Evolutionary conservation across 2,797 vertebrate genomes (phyloP), one percentile per base, ranked within the genome.

Genomic region (Cynodonichthys magdalenae): DNA sequence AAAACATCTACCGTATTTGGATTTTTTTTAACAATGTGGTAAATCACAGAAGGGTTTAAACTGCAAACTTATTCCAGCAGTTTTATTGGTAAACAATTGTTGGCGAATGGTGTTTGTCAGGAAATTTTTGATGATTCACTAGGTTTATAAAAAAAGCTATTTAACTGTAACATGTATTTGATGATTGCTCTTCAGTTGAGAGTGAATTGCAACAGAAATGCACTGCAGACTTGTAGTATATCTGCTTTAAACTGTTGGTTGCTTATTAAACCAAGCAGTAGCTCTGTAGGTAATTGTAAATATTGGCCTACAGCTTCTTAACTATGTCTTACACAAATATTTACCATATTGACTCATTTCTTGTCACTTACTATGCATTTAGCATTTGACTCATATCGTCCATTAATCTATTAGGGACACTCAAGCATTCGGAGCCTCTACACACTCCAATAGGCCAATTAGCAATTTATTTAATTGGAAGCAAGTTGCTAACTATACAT

Each of bases 371-470:
- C 67, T 44, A 69, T 79, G 74, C 86, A 79, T 89, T 88, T 83
- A 84, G 83, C 69, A 67, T 84, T 82, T 89, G 77, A 90, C 82
- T 84, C 88, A 80, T 85, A 88, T 85, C 58, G 34, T 81, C 89
- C 87, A 90, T 90, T 89, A 89, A 89, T 89, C 80, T 87, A 89
- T 91, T 87, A 90, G 78, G 79, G 84, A 87, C 82, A 84, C 80
- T 84, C 67, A 67, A 73, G 83, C 81, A 69, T 75, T 71, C 14
- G 44, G 41, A 83, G 74, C 46, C 71, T 61, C 63, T 66, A 81
- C 74, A 84, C 84, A 79, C 83, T 87, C 69, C 75, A 74, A 50
- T 47, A 27, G 76, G 60, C 67, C 75, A 73, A 53, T 56, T 27
- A 75, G 64, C 76, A 80, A 82, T 85, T 81, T 58, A 63, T 78